Base-by-base conservation (phyloP, 1,140 invertebrate genomes). In the Idris sp. region DNA sequence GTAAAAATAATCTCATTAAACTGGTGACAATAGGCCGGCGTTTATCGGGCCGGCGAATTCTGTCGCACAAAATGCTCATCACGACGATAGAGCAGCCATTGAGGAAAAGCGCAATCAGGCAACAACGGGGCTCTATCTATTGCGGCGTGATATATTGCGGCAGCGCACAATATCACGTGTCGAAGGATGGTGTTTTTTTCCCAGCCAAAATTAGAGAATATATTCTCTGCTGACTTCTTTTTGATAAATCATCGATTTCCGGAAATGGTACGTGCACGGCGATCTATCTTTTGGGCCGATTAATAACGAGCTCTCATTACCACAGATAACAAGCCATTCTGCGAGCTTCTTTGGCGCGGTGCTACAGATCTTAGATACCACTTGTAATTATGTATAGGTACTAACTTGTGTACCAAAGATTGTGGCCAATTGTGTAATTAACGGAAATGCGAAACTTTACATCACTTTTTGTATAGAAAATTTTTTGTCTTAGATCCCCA, bases 241-340 rank as follows among this genome's bases (percentile, higher is more conserved):
- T n/a, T 81, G 84, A 85, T 85, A 85, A 86, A 86, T 86, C 82
- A 84, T 79, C 81, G 82, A 85, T 83, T 83, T 81, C 80, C 62
- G 64, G n/a, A n/a, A n/a, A n/a, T n/a, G n/a, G n/a, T n/a, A n/a
- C n/a, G n/a, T n/a, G n/a, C n/a, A n/a, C n/a, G n/a, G 56, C 61
- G 49, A 49, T 58, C 62, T 74, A 68, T 74, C 62, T 62, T 54
- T 41, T n/a, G n/a, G 76, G 65, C 74, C 81, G 80, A 83, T 84
- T 84, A 84, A 83, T 84, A 84, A 84, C 80, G 79, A 82, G 79
- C 78, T 78, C 81, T 83, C 82, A 81, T 83, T 84, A 83, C 76
- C 58, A 35, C 51, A 83, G 81, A 83, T 81, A 83, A 82, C 79
- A 71, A 78, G 76, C 71, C 75, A 75, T 74, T 76, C 74, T 79